phyloP scores from a whole-genome alignment of 2,888 invertebrate genomes.

The Plutella xylostella region DNA sequence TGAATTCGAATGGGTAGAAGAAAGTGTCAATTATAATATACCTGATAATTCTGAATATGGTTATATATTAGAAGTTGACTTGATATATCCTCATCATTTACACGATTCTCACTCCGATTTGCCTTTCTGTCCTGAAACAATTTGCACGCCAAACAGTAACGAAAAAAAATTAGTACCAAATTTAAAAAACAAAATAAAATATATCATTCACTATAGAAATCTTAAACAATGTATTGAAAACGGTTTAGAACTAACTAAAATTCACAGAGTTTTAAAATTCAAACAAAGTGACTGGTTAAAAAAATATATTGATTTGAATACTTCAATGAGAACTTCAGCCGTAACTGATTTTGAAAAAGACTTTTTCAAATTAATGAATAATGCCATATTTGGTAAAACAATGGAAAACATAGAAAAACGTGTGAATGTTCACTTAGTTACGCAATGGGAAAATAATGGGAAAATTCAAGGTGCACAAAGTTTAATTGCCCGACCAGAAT shows the following conservation, averaged over 20 bases:
- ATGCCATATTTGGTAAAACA: conserved; percentile 34
- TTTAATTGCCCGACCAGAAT: conserved; percentile 25
- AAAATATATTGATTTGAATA: conserved; percentile 38
- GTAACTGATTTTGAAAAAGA: conserved; percentile 34
- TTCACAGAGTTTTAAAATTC: conserved; percentile 32
- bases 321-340: conserved; percentile 24
- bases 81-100: conserved; percentile 22
- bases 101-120: conserved; percentile 21
- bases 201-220: conserved; percentile 25
- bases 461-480: conserved; percentile 22
- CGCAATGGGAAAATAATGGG: conserved; percentile 26
- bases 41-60: conserved; percentile 13
- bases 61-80: conserved; percentile 27
- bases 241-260: conserved; percentile 24
- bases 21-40: conserved; percentile 12
- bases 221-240: conserved; percentile 23
- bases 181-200: conserved; percentile 21
- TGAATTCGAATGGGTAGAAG: conserved; percentile 26
- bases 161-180: conserved; percentile 20
- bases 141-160: neutral
- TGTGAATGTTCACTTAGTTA: conserved; percentile 27
- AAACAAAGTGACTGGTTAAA: conserved; percentile 33
- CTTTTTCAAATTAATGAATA: conserved; percentile 38
- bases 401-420: conserved; percentile 30
- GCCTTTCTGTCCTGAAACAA: neutral